Percentiles rank a stretch among this genome's conserved stretches.
phyloP scores from a whole-genome alignment of 2,113 vertebrate species.

The Alethe castanea region DNA sequence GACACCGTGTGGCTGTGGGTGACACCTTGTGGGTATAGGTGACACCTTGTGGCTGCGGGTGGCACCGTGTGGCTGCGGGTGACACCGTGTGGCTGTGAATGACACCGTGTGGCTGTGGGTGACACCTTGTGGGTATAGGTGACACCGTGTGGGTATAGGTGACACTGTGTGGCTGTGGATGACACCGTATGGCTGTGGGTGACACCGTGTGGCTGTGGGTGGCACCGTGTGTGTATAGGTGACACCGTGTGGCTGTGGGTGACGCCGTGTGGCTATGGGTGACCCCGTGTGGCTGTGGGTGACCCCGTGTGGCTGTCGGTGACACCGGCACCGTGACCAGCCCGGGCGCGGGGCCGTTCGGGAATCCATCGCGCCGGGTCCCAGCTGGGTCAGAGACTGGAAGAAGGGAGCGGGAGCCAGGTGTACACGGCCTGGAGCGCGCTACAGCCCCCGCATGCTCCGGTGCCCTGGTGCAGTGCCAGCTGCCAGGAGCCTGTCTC shows the following conservation, averaged over 20 bases:
- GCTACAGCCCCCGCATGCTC: accelerated
- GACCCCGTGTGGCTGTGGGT: too few species aligned
- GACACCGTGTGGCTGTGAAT: too few species aligned
- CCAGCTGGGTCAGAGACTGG: neutral
- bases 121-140: neutral
- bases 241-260: neutral
- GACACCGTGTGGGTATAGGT: neutral
- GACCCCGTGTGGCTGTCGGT: neutral
- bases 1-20: neutral
- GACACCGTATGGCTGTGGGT: too few species aligned
- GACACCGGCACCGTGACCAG: neutral
- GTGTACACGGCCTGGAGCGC: accelerated
- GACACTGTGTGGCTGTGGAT: neutral
- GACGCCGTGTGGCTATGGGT: too few species aligned
- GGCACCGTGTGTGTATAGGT: neutral
- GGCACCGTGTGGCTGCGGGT: neutral
- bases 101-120: too few species aligned
- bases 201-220: too few species aligned
- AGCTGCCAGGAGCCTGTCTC: neutral
- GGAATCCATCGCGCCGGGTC: accelerated
- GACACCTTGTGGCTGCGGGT: too few species aligned
- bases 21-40: too few species aligned
- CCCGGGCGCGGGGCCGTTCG: accelerated
- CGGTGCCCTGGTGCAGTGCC: neutral
- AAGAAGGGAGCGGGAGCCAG: neutral